Conservation (phyloP, 64 coral and sea anemone genomes). For the Porites australiensis region DNA sequence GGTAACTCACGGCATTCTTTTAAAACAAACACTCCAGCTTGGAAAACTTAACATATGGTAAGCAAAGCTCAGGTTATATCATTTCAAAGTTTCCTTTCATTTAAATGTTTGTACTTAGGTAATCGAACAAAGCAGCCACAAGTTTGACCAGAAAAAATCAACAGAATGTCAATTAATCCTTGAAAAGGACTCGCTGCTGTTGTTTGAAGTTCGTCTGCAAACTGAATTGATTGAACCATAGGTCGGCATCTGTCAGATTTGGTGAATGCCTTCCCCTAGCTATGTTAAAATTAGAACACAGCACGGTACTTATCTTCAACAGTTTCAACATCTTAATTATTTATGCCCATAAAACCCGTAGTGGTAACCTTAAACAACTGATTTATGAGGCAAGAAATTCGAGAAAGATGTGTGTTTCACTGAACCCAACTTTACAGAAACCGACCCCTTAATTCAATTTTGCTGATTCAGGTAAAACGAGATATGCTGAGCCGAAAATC, state of each 20-base stretch:
- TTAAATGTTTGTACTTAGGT: neutral
- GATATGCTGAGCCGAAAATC: too few relatives aligned
- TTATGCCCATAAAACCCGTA: neutral
- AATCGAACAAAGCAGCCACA: neutral
- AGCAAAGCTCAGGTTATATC: neutral
- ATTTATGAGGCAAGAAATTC: neutral
- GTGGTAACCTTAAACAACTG: neutral
- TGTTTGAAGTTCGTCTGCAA: neutral
- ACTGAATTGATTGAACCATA: too few relatives aligned
- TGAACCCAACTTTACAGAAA: neutral
- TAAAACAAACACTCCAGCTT: neutral
- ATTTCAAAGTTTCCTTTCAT: neutral
- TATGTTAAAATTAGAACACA: neutral
- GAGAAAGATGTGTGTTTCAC: neutral
- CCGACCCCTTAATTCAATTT: neutral
- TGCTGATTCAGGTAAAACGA: neutral
- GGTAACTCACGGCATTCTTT: too few relatives aligned
- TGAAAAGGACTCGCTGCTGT: neutral
- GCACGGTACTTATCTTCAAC: neutral
- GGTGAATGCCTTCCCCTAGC: neutral
- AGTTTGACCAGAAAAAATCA: neutral
- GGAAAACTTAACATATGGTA: neutral
- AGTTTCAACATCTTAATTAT: slow-evolving; percentile 17
- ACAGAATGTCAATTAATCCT: neutral
- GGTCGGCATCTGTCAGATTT: neutral